These are phyloP conservation scores for Crocidura indochinensis DNA, from an alignment of 2,797 vertebrate species.

Conservation along the genomic window DNA sequence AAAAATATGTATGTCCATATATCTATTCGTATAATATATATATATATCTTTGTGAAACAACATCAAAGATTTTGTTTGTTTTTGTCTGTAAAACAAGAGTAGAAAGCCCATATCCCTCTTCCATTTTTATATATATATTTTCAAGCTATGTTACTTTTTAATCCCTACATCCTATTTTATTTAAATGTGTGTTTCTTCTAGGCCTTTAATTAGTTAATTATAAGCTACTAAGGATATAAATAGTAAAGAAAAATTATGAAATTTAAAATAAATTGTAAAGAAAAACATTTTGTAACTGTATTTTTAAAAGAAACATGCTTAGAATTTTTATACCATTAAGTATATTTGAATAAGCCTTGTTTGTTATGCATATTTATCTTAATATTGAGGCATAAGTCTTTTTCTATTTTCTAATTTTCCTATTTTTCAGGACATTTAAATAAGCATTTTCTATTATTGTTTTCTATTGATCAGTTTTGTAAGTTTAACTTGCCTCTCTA, in stretches of 20 bases:
- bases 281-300: not conserved
- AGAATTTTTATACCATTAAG: not conserved
- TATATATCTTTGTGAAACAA: not conserved
- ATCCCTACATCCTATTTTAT: not conserved
- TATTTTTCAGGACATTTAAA: not conserved
- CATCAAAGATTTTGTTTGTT: not conserved
- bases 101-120: not conserved
- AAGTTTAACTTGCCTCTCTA: not conserved
- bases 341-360: not conserved
- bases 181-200: not conserved
- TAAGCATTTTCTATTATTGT: not conserved
- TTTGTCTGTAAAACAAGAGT: not conserved
- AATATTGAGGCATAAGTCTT: not conserved
- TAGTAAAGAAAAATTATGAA: not conserved
- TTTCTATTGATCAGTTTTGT: not conserved
- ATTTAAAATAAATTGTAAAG: not conserved
- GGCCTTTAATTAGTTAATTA: not conserved
- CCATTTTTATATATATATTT: not conserved
- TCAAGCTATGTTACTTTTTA: not conserved
- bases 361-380: not conserved
- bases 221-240: not conserved
- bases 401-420: constrained; percentile 15
- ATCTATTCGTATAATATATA: not conserved
- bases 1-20: not conserved
- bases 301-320: not conserved